Evolutionary conservation across 2,888 invertebrate genomes (phyloP).

Genomic region (Anthophora plumipes): DNA sequence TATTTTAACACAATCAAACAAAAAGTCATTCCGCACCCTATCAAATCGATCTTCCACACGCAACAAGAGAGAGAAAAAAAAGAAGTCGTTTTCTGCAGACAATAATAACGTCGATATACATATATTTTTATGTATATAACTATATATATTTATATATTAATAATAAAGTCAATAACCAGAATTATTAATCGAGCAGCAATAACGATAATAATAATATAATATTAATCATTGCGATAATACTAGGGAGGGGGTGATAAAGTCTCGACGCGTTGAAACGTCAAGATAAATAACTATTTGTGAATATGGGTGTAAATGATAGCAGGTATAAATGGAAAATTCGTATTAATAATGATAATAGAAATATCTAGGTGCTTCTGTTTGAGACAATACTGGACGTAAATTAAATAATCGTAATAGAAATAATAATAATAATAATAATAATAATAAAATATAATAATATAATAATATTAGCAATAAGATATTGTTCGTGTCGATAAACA

Average conservation of each 20-base stretch:
- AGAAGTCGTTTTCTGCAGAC: constrained; percentile 46
- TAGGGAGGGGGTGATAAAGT: constrained; percentile 53
- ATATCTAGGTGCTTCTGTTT: constrained; percentile 62
- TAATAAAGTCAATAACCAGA: constrained; percentile 66
- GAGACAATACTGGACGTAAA: constrained; percentile 81
- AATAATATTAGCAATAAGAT: constrained; percentile 57
- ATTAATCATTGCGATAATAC: constrained; percentile 64
- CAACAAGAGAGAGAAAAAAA: constrained; percentile 21
- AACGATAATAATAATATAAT: constrained; percentile 64
- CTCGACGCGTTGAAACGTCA: constrained; percentile 12
- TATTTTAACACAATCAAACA: constrained; percentile 12
- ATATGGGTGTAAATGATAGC: constrained; percentile 45
- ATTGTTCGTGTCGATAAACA: constrained; percentile 51
- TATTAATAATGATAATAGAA: constrained; percentile 55
- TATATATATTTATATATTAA: constrained; percentile 66
- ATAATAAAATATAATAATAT: constrained; percentile 48
- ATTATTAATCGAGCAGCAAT: constrained; percentile 66
- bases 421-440: constrained; percentile 59
- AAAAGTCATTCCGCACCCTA: not conserved
- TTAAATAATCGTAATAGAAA: constrained; percentile 75
- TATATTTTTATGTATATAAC: constrained; percentile 61
- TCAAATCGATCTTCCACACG: constrained; percentile 26
- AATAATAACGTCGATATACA: constrained; percentile 75
- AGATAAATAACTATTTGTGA: constrained; percentile 47
- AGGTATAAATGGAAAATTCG: constrained; percentile 44